These are phyloP conservation scores for Triops cancriformis DNA, from an alignment of 1,140 invertebrate species.

Conservation along the genomic window DNA sequence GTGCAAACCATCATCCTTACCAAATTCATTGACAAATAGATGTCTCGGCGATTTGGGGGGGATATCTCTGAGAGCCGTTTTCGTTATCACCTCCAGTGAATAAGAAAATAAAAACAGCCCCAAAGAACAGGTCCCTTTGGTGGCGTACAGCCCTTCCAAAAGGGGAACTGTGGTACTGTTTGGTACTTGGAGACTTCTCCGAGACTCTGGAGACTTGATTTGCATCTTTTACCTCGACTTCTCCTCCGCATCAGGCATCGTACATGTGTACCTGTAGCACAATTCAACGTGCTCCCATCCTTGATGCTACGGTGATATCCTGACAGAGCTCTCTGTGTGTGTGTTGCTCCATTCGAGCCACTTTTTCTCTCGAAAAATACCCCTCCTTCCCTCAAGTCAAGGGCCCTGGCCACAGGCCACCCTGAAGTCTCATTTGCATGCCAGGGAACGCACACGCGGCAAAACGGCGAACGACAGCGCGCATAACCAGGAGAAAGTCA, in stretches of 20 bases:
- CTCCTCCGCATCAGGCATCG: neutral
- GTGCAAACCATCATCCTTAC: neutral
- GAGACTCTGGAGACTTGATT: neutral
- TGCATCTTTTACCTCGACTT: constrained; percentile 10
- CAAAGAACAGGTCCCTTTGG: neutral
- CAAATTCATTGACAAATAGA: neutral
- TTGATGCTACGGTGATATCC: neutral
- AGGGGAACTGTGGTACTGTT: neutral
- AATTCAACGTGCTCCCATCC: constrained; percentile 8
- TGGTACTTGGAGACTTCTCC: neutral
- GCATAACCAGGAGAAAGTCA: constrained; percentile 13
- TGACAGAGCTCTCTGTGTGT: neutral
- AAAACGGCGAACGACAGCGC: neutral
- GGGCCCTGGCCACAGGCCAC: neutral
- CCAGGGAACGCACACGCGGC: constrained; percentile 2
- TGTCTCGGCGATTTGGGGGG: neutral
- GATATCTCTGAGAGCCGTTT: neutral
- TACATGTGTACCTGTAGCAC: constrained; percentile 6
- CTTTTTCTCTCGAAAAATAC: constrained; percentile 7
- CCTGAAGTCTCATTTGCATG: constrained; percentile 13
- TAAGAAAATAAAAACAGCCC: neutral
- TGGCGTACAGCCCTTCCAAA: neutral
- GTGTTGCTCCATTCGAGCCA: neutral
- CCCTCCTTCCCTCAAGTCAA: neutral
- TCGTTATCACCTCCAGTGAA: neutral